phyloP scores from a whole-genome alignment of 1,140 invertebrate genomes.

The Probaryconus sp. region DNA sequence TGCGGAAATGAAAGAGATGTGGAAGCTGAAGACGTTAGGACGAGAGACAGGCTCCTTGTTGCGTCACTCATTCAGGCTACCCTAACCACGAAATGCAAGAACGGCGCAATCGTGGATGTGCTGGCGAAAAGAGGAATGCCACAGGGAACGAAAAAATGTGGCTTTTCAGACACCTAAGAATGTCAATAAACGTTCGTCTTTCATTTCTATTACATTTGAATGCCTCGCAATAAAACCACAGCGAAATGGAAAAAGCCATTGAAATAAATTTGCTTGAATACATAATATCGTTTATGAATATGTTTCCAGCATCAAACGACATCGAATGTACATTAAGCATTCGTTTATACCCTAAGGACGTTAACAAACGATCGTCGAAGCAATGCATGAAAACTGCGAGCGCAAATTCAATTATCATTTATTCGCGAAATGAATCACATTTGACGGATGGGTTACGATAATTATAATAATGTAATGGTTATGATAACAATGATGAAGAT shows the following conservation, averaged over 20 bases:
- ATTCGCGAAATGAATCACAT: no score
- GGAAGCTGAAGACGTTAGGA: not conserved
- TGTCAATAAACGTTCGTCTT: conserved; percentile 57
- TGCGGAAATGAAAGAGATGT: conserved; percentile 12
- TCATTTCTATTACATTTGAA: conserved; percentile 59
- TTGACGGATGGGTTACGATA: no score
- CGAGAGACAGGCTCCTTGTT: not conserved
- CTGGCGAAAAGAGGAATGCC: conserved; percentile 51
- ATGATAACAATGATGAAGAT: no score
- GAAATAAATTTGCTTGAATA: conserved; percentile 27
- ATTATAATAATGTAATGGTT: no score
- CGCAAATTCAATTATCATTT: no score
- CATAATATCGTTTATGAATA: not conserved
- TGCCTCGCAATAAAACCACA: conserved; percentile 38
- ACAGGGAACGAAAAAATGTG: conserved; percentile 52
- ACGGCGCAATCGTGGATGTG: conserved; percentile 48
- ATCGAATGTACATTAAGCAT: no score
- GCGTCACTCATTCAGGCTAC: conserved; percentile 21
- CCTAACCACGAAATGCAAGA: conserved; percentile 31
- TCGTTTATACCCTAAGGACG: no score
- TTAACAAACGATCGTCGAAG: no score
- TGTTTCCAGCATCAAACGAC: no score
- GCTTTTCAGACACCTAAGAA: conserved; percentile 59
- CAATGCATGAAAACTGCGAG: no score
- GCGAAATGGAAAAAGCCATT: conserved; percentile 29